Evolutionary conservation across 2,113 vertebrate genomes (phyloP).

Genomic region (Electrona antarctica): DNA sequence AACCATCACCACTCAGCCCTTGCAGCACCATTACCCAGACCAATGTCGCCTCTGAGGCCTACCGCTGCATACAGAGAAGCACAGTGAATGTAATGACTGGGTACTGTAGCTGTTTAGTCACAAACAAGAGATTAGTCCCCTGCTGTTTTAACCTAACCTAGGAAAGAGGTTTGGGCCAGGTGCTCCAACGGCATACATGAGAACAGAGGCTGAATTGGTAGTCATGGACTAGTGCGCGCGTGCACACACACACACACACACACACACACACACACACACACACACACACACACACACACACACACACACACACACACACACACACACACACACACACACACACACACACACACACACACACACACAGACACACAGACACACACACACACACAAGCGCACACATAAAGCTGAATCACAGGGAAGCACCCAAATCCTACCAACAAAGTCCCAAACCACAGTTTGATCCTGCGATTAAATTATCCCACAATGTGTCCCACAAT

Average conservation of each 20-base stretch:
- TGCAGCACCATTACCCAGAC: background rate
- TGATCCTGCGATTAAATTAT: background rate
- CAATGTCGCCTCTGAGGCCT: background rate
- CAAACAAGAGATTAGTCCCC: constrained; percentile 8
- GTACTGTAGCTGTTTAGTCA: background rate
- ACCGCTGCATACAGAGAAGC: background rate
- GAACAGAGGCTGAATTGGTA: constrained; percentile 20
- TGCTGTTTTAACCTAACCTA: constrained; percentile 10
- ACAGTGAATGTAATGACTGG: constrained; percentile 2
- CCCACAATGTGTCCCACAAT: too few species aligned
- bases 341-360: background rate
- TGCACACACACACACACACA: background rate
- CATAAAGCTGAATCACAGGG: constrained; percentile 11
- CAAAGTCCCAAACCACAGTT: constrained; percentile 12
- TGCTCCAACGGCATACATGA: constrained; percentile 16
- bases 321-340: background rate
- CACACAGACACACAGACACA: background rate
- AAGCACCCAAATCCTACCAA: constrained; percentile 10
- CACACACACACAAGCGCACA: too few species aligned
- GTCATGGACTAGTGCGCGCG: background rate
- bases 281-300: too few species aligned
- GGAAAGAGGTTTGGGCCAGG: constrained; percentile 34
- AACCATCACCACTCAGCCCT: constrained; percentile 3
- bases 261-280: background rate
- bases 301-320: too few species aligned